A percentile compares a stretch with the other conserved stretches of the same genome.
Conservation (phyloP, 2,113 vertebrate species). For the Arothron firmamentum region DNA sequence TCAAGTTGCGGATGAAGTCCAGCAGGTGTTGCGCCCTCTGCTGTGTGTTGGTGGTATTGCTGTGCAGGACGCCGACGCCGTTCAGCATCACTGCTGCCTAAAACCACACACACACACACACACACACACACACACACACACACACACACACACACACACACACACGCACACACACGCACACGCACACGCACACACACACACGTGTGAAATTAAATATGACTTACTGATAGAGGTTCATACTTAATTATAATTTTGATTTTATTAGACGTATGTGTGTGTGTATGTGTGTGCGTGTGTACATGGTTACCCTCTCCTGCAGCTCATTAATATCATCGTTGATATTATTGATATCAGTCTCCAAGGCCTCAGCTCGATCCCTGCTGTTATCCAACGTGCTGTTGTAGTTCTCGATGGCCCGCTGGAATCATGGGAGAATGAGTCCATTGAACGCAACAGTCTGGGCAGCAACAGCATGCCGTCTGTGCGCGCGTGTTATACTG, state of each 20-base stretch:
- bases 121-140: too few species aligned
- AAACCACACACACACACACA: slow-evolving; percentile 3
- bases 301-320: slow-evolving; percentile 76
- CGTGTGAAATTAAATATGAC: too few species aligned
- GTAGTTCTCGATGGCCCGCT: slow-evolving; percentile 73
- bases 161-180: too few species aligned
- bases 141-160: too few species aligned
- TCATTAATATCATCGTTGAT: slow-evolving; percentile 72
- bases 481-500: slow-evolving; percentile 12
- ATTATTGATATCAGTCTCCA: slow-evolving; percentile 75
- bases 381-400: slow-evolving; percentile 62
- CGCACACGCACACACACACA: too few species aligned
- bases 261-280: too few species aligned
- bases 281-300: too few species aligned
- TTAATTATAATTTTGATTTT: too few species aligned
- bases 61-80: slow-evolving; percentile 48
- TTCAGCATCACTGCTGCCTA: slow-evolving; percentile 70
- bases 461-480: background rate
- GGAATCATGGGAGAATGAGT: slow-evolving; percentile 49
- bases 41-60: slow-evolving; percentile 60
- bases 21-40: slow-evolving; percentile 75
- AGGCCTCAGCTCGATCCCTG: slow-evolving; percentile 62
- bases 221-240: too few species aligned
- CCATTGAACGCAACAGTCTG: background rate
- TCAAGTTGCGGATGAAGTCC: slow-evolving; percentile 65